Conservation (phyloP, 2,113 vertebrate genomes). For the Archilochus colubris region DNA sequence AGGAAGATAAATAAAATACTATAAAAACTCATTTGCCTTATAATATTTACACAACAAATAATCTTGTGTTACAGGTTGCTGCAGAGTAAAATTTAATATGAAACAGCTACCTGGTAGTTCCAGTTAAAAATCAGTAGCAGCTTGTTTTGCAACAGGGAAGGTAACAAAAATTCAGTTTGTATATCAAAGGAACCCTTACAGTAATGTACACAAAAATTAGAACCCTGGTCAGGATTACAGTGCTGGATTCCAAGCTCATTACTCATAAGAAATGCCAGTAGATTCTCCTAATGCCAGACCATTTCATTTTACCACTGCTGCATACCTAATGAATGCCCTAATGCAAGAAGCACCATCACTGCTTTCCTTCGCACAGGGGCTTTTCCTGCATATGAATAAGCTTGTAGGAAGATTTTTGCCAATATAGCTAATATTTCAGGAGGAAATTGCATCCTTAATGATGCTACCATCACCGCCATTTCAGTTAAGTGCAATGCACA, state of each 20-base stretch:
- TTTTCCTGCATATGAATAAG: background rate
- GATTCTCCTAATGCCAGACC: background rate
- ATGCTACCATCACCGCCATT: background rate
- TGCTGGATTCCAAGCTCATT: background rate
- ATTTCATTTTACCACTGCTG: background rate
- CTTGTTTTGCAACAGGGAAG: background rate
- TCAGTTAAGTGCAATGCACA: background rate
- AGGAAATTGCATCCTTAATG: slow-evolving; percentile 8
- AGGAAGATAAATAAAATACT: slow-evolving; percentile 33
- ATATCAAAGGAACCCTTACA: background rate
- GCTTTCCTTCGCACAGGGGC: background rate
- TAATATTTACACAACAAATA: slow-evolving; percentile 37
- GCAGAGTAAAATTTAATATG: slow-evolving; percentile 40
- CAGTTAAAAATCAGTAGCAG: background rate
- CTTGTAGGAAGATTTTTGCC: background rate
- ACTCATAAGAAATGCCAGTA: background rate
- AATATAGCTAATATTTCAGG: background rate
- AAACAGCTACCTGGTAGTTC: slow-evolving; percentile 7
- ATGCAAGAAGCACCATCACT: background rate
- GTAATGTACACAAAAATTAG: background rate
- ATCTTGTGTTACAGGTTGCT: slow-evolving; percentile 9
- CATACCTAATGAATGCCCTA: background rate
- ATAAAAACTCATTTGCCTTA: slow-evolving; percentile 54
- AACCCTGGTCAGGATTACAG: background rate
- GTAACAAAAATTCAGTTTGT: background rate